Percentiles rank a stretch among this genome's conserved stretches.
Evolutionary conservation across 2,797 vertebrate species (phyloP).

Genomic region (Sardinella longiceps): DNA sequence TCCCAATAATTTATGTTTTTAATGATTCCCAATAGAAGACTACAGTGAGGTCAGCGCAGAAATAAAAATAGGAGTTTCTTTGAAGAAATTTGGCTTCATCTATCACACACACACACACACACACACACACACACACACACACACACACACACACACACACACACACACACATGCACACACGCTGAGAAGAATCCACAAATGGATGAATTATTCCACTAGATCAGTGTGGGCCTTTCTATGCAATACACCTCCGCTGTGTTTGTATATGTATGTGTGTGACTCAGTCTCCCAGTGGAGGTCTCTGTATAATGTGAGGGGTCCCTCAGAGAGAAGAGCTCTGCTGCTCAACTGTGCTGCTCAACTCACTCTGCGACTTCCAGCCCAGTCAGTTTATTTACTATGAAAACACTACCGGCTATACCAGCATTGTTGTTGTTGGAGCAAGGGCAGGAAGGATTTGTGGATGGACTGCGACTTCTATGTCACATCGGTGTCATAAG

Average conservation of each 20-base stretch:
- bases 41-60: not conserved
- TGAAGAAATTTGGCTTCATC: not conserved
- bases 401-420: not conserved
- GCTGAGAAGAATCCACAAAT: not conserved
- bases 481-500: not conserved
- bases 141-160: slow-evolving; percentile 26
- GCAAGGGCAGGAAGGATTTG: slow-evolving; percentile 17
- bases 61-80: not conserved
- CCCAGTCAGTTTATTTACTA: not conserved
- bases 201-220: not conserved
- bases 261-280: not conserved
- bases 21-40: not conserved
- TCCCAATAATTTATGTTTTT: not conserved
- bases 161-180: not conserved
- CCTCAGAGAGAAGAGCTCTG: not conserved
- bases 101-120: not conserved
- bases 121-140: slow-evolving; percentile 5
- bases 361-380: not conserved
- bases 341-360: too few species aligned
- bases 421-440: not conserved
- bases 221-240: not conserved
- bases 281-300: not conserved
- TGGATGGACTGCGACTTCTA: not conserved
- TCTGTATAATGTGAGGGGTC: not conserved
- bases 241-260: not conserved